These are phyloP conservation scores for Conomelus anceps DNA, from an alignment of 2,888 invertebrate genomes.

Conservation along the genomic window DNA sequence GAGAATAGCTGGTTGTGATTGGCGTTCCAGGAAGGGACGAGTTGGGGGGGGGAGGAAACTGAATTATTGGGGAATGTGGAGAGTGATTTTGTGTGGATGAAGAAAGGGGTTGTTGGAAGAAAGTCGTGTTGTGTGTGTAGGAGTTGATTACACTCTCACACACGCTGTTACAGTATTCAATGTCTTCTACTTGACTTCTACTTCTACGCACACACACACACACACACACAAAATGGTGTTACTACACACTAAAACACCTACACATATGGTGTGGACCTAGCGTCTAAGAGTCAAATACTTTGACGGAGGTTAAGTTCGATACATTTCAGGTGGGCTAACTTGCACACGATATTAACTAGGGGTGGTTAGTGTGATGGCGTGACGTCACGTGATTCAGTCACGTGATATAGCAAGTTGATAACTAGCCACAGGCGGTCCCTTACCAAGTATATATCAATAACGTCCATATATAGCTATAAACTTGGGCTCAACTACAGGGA, in stretches of 20 bases:
- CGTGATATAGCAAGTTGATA: background rate
- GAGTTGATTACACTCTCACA: background rate
- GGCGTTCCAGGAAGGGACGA: background rate
- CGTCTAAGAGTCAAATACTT: background rate
- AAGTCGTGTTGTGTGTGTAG: background rate
- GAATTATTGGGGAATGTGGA: background rate
- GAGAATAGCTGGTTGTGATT: background rate
- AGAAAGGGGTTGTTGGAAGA: background rate
- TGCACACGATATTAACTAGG: background rate
- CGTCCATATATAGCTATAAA: background rate
- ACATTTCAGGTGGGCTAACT: background rate
- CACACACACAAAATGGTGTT: background rate
- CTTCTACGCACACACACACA: too few species aligned
- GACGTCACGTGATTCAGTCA: background rate
- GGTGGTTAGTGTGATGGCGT: background rate
- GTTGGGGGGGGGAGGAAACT: background rate
- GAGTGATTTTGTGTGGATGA: background rate
- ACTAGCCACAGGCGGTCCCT: background rate
- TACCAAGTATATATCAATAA: background rate
- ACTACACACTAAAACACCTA: background rate
- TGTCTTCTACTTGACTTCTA: background rate
- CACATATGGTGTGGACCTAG: background rate
- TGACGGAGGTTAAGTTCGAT: background rate
- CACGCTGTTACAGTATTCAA: background rate
- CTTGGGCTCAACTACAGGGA: background rate